Base-by-base conservation (phyloP, 1,140 invertebrate genomes). In the Drosophila melanogaster region DNA sequence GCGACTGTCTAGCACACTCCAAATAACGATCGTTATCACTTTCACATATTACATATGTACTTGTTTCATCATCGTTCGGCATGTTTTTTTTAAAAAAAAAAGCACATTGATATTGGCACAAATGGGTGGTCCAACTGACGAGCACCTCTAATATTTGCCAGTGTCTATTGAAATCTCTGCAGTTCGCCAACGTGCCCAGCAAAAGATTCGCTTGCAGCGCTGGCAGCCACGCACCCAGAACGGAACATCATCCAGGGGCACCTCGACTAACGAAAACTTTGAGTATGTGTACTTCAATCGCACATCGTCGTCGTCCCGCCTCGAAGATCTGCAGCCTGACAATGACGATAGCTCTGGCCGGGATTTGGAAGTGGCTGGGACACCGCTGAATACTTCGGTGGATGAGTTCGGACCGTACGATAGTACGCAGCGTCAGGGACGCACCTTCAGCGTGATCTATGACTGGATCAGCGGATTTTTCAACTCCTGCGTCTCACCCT, bases 381-480 rank as follows among this genome's bases (percentile, higher is more conserved):
- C 49, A 8, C 4, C 41, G 0, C 1, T 76, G 2, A 83, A 89
- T 14, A 72, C 77, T 0, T 76, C 81, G 11, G 65, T 80, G 0
- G 90, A 91, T 22, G 44, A 78, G n/a, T 90, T 91, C 24, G 83
- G 61, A 0, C 54, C 35, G 0, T 77, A 70, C 47, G 83, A 91
- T 38, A 24, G 22, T 2, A 85, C 46, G 12, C 77, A 80, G 58
- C 86, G 86, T 0, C 87, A 83, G n/a, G 90, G 74, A 2, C 74
- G 90, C 0, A 91, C 90, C 2, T 77, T 91, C 0, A 50, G 54
- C 4, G 1, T 86, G n/a, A 86, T 91, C 51, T 75, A 54, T 17
- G 90, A 91, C 33, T 89, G 70, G 15, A 69, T 91, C 14, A 76
- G 24, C 26, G 77, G 58, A 2, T 62, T 91, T 2, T 85, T 90